Evolutionary conservation across 2,888 invertebrate genomes (phyloP).

Genomic region (Helobdella robusta): DNA sequence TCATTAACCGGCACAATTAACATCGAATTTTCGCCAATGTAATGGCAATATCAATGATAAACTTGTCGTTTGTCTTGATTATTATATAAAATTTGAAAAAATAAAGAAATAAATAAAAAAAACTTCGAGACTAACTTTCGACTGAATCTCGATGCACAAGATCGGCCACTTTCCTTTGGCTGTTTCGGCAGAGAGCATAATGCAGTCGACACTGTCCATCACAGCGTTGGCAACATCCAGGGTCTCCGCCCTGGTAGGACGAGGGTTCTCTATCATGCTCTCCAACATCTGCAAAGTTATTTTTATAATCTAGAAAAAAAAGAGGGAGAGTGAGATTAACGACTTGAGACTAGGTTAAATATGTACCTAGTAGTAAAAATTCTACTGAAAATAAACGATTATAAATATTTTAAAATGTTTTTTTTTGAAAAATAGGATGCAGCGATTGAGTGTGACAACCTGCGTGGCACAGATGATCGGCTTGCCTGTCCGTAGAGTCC

Average conservation of each 20-base stretch:
- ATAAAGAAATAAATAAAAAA: not conserved
- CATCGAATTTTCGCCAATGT: no score
- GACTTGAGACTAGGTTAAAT: no score
- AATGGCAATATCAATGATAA: not conserved
- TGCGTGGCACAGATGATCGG: slow-evolving; percentile 85
- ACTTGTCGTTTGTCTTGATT: not conserved
- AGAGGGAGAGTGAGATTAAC: no score
- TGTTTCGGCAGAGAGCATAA: slow-evolving; percentile 29
- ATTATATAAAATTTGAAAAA: not conserved
- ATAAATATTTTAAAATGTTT: not conserved
- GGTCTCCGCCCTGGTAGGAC: slow-evolving; percentile 30
- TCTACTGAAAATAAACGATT: no score
- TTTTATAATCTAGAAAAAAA: no score
- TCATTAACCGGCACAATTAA: no score
- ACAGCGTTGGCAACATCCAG: slow-evolving; percentile 28
- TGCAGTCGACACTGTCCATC: slow-evolving; percentile 26
- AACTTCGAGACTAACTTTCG: slow-evolving; percentile 7
- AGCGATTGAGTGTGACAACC: not conserved
- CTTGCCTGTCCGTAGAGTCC: slow-evolving; percentile 81
- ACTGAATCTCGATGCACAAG: slow-evolving; percentile 21
- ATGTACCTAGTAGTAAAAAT: no score
- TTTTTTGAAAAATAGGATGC: not conserved
- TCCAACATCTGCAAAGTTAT: slow-evolving; percentile 32
- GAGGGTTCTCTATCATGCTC: slow-evolving; percentile 25
- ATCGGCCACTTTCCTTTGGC: slow-evolving; percentile 26